These are phyloP conservation scores for Sebastiscus albofasciatus DNA, from an alignment of 2,797 vertebrate genomes.

Conservation along the genomic window DNA sequence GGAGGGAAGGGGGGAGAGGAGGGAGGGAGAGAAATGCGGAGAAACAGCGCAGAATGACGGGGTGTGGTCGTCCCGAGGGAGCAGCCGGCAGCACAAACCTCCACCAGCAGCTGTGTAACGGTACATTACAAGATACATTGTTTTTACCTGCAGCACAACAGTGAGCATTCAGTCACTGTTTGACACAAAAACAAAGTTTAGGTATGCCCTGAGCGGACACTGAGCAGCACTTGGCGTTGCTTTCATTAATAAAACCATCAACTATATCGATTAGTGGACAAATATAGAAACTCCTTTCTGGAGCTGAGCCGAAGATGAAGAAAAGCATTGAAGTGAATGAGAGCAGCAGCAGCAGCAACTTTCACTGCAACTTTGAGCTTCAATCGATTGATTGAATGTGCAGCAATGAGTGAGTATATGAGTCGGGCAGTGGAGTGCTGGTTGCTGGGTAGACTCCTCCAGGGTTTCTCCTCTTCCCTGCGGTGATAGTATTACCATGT, in stretches of 20 bases:
- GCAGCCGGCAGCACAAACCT: background rate
- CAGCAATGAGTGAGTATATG: background rate
- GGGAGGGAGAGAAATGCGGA: constrained; percentile 34
- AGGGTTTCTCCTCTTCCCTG: constrained; percentile 25
- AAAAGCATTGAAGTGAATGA: background rate
- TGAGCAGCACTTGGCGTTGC: too few relatives aligned
- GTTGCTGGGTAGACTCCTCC: constrained; percentile 60
- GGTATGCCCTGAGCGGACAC: too few relatives aligned
- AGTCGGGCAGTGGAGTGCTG: background rate
- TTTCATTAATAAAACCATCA: background rate
- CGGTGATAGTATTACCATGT: constrained; percentile 40
- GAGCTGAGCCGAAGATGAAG: too few relatives aligned
- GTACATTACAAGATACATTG: background rate
- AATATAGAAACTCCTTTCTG: background rate
- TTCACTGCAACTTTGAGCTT: background rate
- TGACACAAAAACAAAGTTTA: background rate
- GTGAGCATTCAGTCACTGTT: background rate
- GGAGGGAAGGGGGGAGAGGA: background rate
- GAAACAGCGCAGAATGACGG: constrained; percentile 69
- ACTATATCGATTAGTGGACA: background rate
- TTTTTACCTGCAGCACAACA: background rate
- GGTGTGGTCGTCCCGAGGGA: constrained; percentile 73
- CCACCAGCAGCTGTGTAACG: background rate
- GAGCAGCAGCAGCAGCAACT: background rate
- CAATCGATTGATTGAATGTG: constrained; percentile 17